Base-by-base conservation (phyloP, 2,888 invertebrate genomes). In the Nasonia oneida region DNA sequence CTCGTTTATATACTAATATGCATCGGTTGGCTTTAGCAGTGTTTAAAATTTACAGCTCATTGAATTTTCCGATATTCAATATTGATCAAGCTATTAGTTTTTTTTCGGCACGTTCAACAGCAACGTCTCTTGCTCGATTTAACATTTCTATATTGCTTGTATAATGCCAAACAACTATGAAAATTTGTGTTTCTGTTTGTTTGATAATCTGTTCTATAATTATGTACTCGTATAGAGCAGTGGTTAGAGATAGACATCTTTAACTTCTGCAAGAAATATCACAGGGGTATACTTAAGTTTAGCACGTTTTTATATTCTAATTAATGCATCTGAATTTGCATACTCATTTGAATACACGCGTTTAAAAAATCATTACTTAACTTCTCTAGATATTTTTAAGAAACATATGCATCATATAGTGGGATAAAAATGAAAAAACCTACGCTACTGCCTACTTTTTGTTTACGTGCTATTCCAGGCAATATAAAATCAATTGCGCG, bases 321-420 rank as follows among this genome's bases (percentile, higher is more conserved):
- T 61, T 61, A 61, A 61, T 61, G 61, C 23, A 23, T 23, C 23
- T 61, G 10, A 61, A 61, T 61, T 61, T 61, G 61, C 61, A 61
- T 61, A 61, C 61, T 23, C 61, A 75, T 75, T 75, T 75, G 39
- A 78, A 64, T 64, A 64, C n/a, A 23, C 37, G 10, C 29, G 18
- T 47, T 47, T 39, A 61, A 15, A 77, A 61, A 77, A 77, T 77
- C 61, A 57, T 61, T 77, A 39, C 39, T 77, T 61, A 61, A 77
- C 57, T 61, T 77, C 47, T 47, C 47, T 57, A 15, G n/a, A 18
- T n/a, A 57, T 18, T 57, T 57, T 57, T n/a, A 18, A 57, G n/a
- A 57, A 57, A 57, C 2, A 57, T 18, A 57, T n/a, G 15, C 18
- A 57, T 57, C 15, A 57, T 47, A 47, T 47, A 47, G 4, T n/a